Evolutionary conservation across 2,797 vertebrate genomes (phyloP).

Genomic region (Gymnocypris eckloni): DNA sequence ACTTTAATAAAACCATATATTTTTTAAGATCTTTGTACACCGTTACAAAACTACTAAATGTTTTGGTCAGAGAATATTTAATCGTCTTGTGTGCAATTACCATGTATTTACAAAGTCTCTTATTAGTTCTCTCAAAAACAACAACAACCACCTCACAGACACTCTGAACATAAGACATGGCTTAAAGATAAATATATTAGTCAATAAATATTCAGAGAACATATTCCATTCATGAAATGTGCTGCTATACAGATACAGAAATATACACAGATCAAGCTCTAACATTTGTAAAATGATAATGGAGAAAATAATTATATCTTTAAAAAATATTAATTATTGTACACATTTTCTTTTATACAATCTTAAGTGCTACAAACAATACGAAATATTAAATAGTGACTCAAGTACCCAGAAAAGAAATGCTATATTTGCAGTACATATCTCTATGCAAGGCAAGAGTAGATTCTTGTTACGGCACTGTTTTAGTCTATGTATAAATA

Average conservation of each 20-base stretch:
- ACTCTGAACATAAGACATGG: constrained; percentile 98
- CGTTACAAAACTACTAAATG: constrained; percentile 99
- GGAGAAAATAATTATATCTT: constrained; percentile 88
- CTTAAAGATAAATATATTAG: constrained; percentile 99
- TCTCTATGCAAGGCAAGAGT: constrained; percentile 83
- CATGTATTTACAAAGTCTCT: constrained; percentile 96
- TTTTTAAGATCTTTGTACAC: constrained; percentile 96
- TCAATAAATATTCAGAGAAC: constrained; percentile 99
- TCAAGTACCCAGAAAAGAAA: constrained; percentile 82
- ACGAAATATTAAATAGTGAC: constrained; percentile 94
- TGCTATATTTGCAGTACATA: constrained; percentile 83
- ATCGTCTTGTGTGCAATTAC: constrained; percentile 97
- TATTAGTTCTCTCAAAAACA: constrained; percentile 94
- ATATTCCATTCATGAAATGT: constrained; percentile 99
- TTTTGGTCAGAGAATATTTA: constrained; percentile 98
- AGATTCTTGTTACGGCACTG: constrained; percentile 81
- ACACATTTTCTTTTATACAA: constrained; percentile 90
- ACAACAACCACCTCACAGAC: constrained; percentile 88
- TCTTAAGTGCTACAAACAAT: constrained; percentile 98
- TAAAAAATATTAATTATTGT: constrained; percentile 90
- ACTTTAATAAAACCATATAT: constrained; percentile 98
- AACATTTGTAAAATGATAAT: constrained; percentile 89
- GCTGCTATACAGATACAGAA: constrained; percentile 98
- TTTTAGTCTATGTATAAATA: constrained; percentile 79
- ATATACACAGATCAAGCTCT: constrained; percentile 95